Percentiles rank a stretch among this genome's conserved stretches.
Conservation (phyloP, 2,888 invertebrate species). For the Syrista parreyssii region DNA sequence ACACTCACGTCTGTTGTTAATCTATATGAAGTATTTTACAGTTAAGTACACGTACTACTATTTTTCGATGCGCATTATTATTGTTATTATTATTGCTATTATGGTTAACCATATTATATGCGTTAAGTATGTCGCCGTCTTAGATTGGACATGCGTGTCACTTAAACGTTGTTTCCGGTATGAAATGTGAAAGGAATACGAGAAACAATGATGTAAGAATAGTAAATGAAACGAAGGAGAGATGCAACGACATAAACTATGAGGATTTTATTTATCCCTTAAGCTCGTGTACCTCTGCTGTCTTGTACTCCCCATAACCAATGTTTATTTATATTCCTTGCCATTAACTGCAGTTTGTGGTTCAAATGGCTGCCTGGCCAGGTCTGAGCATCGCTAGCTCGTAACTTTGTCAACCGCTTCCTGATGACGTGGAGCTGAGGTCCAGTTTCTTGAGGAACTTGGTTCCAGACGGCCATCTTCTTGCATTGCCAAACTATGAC, state of each 20-base stretch:
- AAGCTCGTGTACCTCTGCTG: background rate
- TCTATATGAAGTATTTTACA: slow-evolving; percentile 27
- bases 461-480: background rate
- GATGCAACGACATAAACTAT: background rate
- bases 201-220: background rate
- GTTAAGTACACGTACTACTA: slow-evolving; percentile 28
- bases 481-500: background rate
- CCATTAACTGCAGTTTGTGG: slow-evolving; percentile 56
- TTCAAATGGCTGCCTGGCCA: slow-evolving; percentile 27
- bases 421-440: slow-evolving; percentile 23
- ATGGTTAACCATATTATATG: background rate
- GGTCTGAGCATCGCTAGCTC: slow-evolving; percentile 18
- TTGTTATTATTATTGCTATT: background rate
- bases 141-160: background rate
- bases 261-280: slow-evolving; percentile 43
- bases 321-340: slow-evolving; percentile 51
- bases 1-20: background rate
- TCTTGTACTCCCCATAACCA: background rate
- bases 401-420: slow-evolving; percentile 25
- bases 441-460: background rate
- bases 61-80: slow-evolving; percentile 31
- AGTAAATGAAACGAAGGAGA: background rate
- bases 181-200: background rate
- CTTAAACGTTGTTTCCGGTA: background rate
- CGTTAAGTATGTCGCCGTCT: background rate